phyloP scores from a whole-genome alignment of 1,140 invertebrate species.

The Ectropis grisescens region DNA sequence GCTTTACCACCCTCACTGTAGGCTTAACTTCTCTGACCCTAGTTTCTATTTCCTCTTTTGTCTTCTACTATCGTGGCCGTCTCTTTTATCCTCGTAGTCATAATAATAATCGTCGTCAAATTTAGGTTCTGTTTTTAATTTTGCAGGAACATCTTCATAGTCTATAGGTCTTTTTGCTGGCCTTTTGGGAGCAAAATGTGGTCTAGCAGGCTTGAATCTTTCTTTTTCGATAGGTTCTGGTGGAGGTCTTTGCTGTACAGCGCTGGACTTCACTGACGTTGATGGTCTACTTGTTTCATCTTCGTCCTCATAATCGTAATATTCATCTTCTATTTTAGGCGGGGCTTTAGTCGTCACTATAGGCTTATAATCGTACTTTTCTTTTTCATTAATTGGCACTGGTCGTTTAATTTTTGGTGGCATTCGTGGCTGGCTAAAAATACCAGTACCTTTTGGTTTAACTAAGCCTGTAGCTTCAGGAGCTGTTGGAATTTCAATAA shows the following conservation, averaged over 20 bases:
- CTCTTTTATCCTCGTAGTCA: slow-evolving; percentile 25
- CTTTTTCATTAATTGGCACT: slow-evolving; percentile 81
- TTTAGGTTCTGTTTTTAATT: slow-evolving; percentile 30
- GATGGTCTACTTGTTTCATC: slow-evolving; percentile 44
- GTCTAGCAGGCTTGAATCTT: slow-evolving; percentile 48
- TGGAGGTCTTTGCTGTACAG: slow-evolving; percentile 43
- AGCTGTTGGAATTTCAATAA: slow-evolving; percentile 27
- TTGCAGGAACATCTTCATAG: slow-evolving; percentile 61
- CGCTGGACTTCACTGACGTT: slow-evolving; percentile 45
- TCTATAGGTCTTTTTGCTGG: slow-evolving; percentile 51
- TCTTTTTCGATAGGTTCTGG: slow-evolving; percentile 52
- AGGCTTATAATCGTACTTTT: slow-evolving; percentile 79
- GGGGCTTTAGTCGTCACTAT: slow-evolving; percentile 67
- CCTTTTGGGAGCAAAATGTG: slow-evolving; percentile 27
- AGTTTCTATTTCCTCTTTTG: slow-evolving; percentile 33
- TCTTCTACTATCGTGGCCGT: slow-evolving; percentile 25
- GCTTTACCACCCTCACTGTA: slow-evolving; percentile 76
- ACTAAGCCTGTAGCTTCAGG: slow-evolving; percentile 54
- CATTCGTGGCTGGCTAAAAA: slow-evolving; percentile 79
- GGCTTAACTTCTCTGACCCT: slow-evolving; percentile 48
- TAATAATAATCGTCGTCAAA: slow-evolving; percentile 39
- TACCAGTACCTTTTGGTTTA: slow-evolving; percentile 73
- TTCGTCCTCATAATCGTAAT: slow-evolving; percentile 70
- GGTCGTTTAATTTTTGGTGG: slow-evolving; percentile 85
- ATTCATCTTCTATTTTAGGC: slow-evolving; percentile 58